Base-by-base conservation (phyloP, 2,797 vertebrate species). In the Enoplosus armatus region DNA sequence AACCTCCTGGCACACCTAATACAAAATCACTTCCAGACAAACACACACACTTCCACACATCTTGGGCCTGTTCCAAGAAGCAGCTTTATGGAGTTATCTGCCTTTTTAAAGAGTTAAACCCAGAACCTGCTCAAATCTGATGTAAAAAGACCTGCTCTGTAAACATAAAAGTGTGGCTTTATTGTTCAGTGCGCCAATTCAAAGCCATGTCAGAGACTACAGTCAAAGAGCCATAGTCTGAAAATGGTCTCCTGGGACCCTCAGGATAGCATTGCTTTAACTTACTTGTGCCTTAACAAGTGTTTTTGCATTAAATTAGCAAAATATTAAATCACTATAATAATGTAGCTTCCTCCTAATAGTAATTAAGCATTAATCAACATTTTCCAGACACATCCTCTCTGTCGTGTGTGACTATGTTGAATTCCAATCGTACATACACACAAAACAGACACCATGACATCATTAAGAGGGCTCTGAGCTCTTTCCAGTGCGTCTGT, bases 401-500 rank as follows among this genome's bases (percentile, higher is more conserved):
- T 26, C 33, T 3, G 22, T 48, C 11, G 6, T 72, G 45, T 84
- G 39, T 63, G 72, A 77, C 77, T 61, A 22, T 24, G 1, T 37
- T 75, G 43, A 76, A 89, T 88, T 85, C 75, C 81, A 79, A 18
- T 77, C n/a, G 26, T 45, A 79, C 22, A 33, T n/a, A 72, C 77
- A 86, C 85, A 87, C 48, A 69, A 77, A 85, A 83, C 78, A 88
- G 70, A 80, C 72, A 55, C 24, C 55, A 89, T 92, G 84, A 92
- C 88, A 88, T 91, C 89, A 93, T 75, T 27, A 53, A 27, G 48
- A 72, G 18, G 24, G 33, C 60, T 77, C 51, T 54, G 41, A 45
- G 64, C 75, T 90, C 68, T 93, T 89, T 92, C 90, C 89, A 88
- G 33, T 51, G 27, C 1, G 16, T 79, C 77, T 87, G 80, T 87